Base-by-base conservation (phyloP, 1,140 invertebrate species). In the Papilio machaon region DNA sequence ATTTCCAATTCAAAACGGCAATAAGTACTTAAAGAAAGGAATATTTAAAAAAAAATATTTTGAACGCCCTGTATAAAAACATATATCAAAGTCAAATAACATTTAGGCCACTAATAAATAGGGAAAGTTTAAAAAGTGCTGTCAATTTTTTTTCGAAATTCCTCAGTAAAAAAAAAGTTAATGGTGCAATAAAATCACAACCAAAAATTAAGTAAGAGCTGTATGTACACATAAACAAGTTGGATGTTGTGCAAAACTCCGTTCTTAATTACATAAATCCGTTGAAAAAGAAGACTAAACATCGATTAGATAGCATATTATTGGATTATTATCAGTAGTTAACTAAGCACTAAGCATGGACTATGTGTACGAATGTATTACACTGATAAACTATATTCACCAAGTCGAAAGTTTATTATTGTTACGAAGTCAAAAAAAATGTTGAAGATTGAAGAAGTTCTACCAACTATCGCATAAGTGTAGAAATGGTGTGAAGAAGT, bases 61-160 rank as follows among this genome's bases (percentile, higher is more conserved):
- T 64, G 19, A 64, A 23, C 17, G 60, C 13, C 23, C 23, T 64
- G 23, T 13, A 64, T 64, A 64, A 64, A 64, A 64, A 30, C 19
- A 11, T 13, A 64, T 30, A 64, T 46, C 38, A 70, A n/a, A 70
- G 70, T 74, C 70, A 19, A 58, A 80, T 6, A 2, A 49, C 43
- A 49, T 54, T 30, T 76, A 74, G 46, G 73, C 46, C 46, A 47
- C 35, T 47, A 74, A 74, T 49, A n/a, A 78, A 78, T 60, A 78
- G 47, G 54, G 38, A 46, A n/a, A 15, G 43, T 38, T 43, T 47
- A n/a, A 47, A 43, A 46, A 30, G 8, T n/a, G 64, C 64, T 82
- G 73, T 79, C 54, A 82, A 70, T 77, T 77, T 17, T 47, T 64
- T 64, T 64, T 15, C 60, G 23, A 64, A 30, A 64, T 30, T 35